These are phyloP conservation scores for Lagria hirta DNA, from an alignment of 2,888 invertebrate species.

Conservation along the genomic window DNA sequence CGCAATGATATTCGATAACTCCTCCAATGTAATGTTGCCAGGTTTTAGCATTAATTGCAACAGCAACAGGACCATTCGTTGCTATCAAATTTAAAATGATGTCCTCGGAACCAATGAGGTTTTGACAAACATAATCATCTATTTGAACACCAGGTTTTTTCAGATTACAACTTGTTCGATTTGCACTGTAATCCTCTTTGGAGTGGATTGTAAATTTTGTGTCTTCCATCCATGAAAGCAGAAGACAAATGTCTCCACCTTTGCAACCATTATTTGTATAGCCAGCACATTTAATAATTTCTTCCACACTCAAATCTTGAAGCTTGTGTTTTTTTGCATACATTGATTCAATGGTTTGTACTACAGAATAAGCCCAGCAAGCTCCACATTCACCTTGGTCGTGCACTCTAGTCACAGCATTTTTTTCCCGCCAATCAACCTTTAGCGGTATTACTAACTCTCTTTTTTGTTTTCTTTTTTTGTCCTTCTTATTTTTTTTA, in stretches of 20 bases:
- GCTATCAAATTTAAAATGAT: conserved; percentile 63
- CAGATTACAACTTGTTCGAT: conserved; percentile 53
- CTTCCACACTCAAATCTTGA: conserved; percentile 69
- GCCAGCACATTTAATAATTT: conserved; percentile 80
- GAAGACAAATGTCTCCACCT: conserved; percentile 79
- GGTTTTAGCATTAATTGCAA: conserved; percentile 77
- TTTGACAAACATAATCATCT: conserved; percentile 54
- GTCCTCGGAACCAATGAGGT: conserved; percentile 67
- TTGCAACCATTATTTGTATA: conserved; percentile 73
- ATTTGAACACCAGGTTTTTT: conserved; percentile 56
- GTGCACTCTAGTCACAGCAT: conserved; percentile 66
- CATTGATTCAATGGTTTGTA: conserved; percentile 77
- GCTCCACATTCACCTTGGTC: conserved; percentile 79
- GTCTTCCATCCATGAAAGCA: conserved; percentile 70
- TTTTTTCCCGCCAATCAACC: conserved; percentile 58
- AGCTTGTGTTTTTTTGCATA: conserved; percentile 65
- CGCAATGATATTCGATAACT: conserved; percentile 79
- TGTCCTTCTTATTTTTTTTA: no score
- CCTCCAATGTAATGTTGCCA: conserved; percentile 89
- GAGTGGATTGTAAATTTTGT: conserved; percentile 60
- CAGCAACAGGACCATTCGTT: conserved; percentile 74
- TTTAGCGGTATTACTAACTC: conserved; percentile 38
- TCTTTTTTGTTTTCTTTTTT: conserved; percentile 6
- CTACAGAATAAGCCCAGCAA: conserved; percentile 83
- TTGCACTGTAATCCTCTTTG: conserved; percentile 63